phyloP scores from a whole-genome alignment of 2,888 invertebrate species.

The Dicranocentrus wangi region DNA sequence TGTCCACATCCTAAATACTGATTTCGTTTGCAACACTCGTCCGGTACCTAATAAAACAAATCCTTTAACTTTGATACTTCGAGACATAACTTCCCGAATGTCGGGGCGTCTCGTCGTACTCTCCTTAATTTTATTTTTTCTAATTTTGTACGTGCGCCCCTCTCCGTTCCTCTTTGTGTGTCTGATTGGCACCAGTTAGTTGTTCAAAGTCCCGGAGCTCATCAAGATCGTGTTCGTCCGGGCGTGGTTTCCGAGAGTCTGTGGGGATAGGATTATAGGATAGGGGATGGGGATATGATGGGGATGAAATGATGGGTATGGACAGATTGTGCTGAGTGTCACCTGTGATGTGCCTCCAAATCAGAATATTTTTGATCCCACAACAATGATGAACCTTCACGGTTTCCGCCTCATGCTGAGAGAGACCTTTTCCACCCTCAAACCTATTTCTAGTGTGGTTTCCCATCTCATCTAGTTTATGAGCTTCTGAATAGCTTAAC shows the following conservation, averaged over 20 bases:
- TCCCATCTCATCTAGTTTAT: conserved; percentile 18
- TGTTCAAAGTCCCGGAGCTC: neutral
- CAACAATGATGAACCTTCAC: conserved; percentile 1
- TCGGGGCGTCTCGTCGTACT: too few relatives aligned
- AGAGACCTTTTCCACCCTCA: conserved; percentile 5
- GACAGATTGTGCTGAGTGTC: too few relatives aligned
- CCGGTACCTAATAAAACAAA: too few relatives aligned
- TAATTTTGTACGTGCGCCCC: too few relatives aligned
- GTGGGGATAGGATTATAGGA: too few relatives aligned
- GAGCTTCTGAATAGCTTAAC: neutral
- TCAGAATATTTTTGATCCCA: neutral
- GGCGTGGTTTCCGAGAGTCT: neutral
- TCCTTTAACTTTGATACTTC: too few relatives aligned
- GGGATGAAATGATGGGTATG: too few relatives aligned
- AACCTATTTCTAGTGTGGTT: conserved; percentile 19
- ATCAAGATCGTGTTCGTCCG: conserved; percentile 10
- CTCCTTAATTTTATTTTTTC: too few relatives aligned
- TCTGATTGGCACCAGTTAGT: too few relatives aligned
- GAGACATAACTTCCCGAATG: too few relatives aligned
- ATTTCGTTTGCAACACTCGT: neutral
- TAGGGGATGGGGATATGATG: too few relatives aligned
- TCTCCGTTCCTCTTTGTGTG: conserved; percentile 8
- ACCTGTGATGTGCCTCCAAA: conserved; percentile 13
- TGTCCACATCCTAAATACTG: conserved; percentile 12
- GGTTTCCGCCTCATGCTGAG: neutral